Conservation (phyloP, 1,140 invertebrate genomes). For the Cyclargus thomasi region DNA sequence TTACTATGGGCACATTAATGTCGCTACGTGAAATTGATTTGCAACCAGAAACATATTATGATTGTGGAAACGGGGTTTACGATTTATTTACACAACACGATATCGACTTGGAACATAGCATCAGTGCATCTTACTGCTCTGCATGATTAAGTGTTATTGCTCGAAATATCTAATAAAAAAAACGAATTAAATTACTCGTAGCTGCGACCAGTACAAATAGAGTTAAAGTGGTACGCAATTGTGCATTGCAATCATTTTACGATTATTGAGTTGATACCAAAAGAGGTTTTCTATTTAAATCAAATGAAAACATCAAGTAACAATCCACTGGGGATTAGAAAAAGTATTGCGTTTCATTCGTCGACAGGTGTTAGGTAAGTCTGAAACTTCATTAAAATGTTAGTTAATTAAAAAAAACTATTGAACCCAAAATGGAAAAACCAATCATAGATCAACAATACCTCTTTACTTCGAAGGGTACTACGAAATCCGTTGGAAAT, state of each 20-base stretch:
- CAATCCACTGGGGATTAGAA: neutral
- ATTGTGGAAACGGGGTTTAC: constrained; percentile 75
- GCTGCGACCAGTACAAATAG: neutral
- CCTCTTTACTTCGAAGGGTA: constrained; percentile 50
- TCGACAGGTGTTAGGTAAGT: neutral
- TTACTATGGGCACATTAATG: constrained; percentile 73
- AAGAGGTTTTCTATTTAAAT: neutral
- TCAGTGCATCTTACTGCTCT: constrained; percentile 42
- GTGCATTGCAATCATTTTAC: constrained; percentile 7
- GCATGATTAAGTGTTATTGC: constrained; percentile 25
- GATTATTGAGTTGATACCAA: neutral
- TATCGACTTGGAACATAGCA: constrained; percentile 63
- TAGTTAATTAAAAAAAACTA: constrained; percentile 43
- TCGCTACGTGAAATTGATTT: constrained; percentile 75
- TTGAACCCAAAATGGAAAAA: constrained; percentile 51
- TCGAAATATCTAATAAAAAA: neutral
- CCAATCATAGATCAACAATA: constrained; percentile 53
- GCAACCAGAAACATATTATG: constrained; percentile 73
- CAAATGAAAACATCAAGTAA: neutral
- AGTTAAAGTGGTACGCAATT: neutral
- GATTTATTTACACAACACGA: constrained; percentile 72
- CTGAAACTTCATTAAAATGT: constrained; percentile 22
- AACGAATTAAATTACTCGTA: neutral
- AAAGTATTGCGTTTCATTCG: neutral
- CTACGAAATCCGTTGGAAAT: constrained; percentile 59